phyloP scores from a whole-genome alignment of 2,888 invertebrate genomes.

The Phorcus lineatus region DNA sequence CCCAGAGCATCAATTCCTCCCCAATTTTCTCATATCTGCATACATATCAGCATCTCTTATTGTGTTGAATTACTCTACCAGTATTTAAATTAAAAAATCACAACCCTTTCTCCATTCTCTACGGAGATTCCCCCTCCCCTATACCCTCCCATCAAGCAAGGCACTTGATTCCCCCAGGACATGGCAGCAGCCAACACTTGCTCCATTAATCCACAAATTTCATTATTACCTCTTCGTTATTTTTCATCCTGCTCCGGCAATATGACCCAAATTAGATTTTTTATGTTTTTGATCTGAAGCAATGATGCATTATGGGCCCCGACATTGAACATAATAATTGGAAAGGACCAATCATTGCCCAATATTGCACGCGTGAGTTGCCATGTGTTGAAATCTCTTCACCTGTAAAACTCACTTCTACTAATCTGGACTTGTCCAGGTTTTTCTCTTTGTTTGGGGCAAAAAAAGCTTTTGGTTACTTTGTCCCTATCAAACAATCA shows the following conservation, averaged over 20 bases:
- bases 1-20: no score
- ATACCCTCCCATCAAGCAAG: no score
- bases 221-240: neutral
- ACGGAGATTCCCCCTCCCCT: no score
- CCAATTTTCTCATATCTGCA: no score
- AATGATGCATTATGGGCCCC: neutral
- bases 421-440: neutral
- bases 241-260: neutral
- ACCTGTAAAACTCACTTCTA: neutral
- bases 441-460: no score
- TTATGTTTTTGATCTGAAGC: neutral
- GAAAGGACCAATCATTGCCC: neutral
- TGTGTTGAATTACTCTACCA: no score
- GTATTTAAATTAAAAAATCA: no score
- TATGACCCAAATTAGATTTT: constrained; percentile 1
- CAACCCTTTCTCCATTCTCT: no score
- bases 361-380: neutral
- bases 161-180: no score
- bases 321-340: neutral
- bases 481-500: no score
- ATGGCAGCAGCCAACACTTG: neutral
- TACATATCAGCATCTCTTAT: no score
- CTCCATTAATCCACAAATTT: constrained; percentile 5
- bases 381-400: neutral
- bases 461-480: no score